Percentiles rank a stretch among this genome's conserved stretches.
These are phyloP conservation scores for Lycodopsis pacificus DNA, from an alignment of 2,797 vertebrate genomes.

Conservation along the genomic window DNA sequence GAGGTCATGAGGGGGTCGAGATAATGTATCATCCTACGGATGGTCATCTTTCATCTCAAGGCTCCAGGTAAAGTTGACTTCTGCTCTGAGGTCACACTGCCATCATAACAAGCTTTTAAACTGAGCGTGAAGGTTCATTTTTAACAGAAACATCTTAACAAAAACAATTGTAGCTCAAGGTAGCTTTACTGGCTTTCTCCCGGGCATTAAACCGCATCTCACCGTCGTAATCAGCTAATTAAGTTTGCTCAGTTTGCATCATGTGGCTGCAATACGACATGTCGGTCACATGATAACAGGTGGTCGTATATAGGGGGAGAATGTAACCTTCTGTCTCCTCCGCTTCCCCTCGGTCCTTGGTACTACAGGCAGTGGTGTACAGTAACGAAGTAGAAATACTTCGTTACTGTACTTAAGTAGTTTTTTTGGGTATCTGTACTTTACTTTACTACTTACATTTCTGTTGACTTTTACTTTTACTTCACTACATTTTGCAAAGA, in stretches of 20 bases:
- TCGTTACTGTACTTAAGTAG: too few relatives aligned
- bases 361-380: too few relatives aligned
- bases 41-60: neutral
- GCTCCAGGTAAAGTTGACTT: constrained; percentile 23
- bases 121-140: neutral
- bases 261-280: neutral
- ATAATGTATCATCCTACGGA: constrained; percentile 38
- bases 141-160: constrained; percentile 6
- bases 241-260: neutral
- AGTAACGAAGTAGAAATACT: too few relatives aligned
- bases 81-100: constrained; percentile 5
- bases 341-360: too few relatives aligned
- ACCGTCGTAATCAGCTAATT: neutral
- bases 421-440: too few relatives aligned
- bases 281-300: neutral
- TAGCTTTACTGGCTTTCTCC: neutral
- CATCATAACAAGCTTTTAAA: constrained; percentile 1
- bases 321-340: neutral
- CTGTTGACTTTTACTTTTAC: too few relatives aligned
- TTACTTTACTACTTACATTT: too few relatives aligned
- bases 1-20: constrained; percentile 30
- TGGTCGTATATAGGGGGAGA: neutral
- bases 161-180: neutral
- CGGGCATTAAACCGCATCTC: neutral
- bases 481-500: too few relatives aligned